Evolutionary conservation across 2,797 vertebrate species (phyloP), one percentile per base, ranked within the genome.

Genomic region (Malurus splendens): DNA sequence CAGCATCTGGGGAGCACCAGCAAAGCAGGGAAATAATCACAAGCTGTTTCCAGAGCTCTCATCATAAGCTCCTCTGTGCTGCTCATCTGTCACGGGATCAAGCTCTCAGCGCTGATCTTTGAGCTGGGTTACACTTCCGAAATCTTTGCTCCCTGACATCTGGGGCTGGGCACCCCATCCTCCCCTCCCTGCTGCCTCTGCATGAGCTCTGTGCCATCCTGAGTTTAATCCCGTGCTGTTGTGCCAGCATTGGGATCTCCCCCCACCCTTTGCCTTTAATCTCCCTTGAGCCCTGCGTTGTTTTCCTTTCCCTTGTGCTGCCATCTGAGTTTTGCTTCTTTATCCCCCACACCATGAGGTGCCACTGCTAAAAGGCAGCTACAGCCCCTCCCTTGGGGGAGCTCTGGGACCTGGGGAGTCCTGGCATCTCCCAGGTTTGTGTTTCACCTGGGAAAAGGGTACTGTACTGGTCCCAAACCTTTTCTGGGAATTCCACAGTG

Each of bases 311-410:
- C 0, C 0, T 48, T 18, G 19, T 56, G 41, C 52, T 80, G 61
- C 39, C 38, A 13, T 13, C 33, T 0, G 0, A 75, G 38, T 27
- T 85, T 85, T 52, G 19, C 36, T 38, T 38, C 76, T 47, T 18
- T 5, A 1, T 8, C 27, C 30, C 32, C 4, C 14, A 1, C 0
- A 1, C 38, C 57, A 61, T 0, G 0, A 44, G 28, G 8, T 47
- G 56, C 32, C 4, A 1, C 32, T 38, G 87, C 27, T 50, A 24
- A 73, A 81, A 54, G 5, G 10, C 52, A 48, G 48, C 41, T 18
- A 1, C 55, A 66, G 44, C 60, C 16, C 54, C 9, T 28, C 47
- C 47, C 28, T 61, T 61, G 14, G 27, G 50, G 39, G 25, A 23
- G 75, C 42, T 62, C 60, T 74, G 15, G 44, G 5, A n/a, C 15